These are phyloP conservation scores for Bombyx huttoni DNA, from an alignment of 2,888 invertebrate genomes.

Conservation along the genomic window DNA sequence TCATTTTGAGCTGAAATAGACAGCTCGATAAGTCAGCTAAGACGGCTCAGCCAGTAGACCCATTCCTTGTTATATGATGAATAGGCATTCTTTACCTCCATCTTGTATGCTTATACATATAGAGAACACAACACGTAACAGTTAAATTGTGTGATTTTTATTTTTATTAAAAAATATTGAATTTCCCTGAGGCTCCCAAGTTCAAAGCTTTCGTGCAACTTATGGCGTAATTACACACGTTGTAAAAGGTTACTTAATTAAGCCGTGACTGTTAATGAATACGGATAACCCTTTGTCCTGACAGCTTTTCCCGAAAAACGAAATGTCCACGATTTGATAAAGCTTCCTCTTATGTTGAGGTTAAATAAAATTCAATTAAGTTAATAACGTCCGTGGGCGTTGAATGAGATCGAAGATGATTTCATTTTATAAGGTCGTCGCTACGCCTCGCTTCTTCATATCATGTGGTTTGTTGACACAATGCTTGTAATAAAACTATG, in stretches of 20 bases:
- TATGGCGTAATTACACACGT: background rate
- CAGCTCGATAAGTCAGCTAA: no score
- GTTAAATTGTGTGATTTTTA: background rate
- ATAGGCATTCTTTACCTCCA: no score
- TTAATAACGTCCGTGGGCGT: background rate
- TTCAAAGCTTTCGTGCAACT: background rate
- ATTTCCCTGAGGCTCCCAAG: background rate
- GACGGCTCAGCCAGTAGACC: no score
- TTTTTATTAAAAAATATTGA: background rate
- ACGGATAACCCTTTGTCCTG: background rate
- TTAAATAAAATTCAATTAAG: background rate
- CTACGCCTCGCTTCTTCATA: background rate
- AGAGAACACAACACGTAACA: background rate
- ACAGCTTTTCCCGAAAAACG: background rate
- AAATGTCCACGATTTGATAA: background rate
- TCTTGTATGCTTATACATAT: no score
- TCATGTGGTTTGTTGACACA: background rate
- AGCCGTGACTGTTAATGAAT: background rate
- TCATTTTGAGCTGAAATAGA: no score
- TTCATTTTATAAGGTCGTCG: background rate
- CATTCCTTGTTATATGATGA: no score
- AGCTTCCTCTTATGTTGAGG: background rate
- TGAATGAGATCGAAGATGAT: background rate
- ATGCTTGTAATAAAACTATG: background rate
- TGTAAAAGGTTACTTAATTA: background rate